These are phyloP conservation scores for Pachyseris speciosa DNA, from an alignment of 64 coral and sea anemone species.

Conservation along the genomic window DNA sequence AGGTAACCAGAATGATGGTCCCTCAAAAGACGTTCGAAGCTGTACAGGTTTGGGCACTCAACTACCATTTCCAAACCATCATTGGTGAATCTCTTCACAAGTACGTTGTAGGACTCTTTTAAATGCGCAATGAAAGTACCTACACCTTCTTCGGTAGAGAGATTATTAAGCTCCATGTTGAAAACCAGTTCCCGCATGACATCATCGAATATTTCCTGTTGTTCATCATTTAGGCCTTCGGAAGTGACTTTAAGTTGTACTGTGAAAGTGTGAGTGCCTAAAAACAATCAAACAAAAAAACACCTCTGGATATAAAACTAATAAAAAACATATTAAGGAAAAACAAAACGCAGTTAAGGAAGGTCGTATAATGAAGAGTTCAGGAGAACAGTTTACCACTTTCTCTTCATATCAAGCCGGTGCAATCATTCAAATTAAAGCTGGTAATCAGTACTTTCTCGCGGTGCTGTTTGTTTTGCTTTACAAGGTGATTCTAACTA, in stretches of 20 bases:
- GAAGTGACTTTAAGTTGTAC: background rate
- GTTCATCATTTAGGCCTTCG: background rate
- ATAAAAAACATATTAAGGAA: background rate
- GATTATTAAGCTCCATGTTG: background rate
- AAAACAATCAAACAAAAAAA: background rate
- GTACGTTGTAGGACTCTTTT: background rate
- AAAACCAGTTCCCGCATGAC: background rate
- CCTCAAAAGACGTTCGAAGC: background rate
- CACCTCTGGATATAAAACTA: background rate
- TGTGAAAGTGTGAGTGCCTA: background rate
- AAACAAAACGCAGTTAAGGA: background rate
- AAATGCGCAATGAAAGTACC: background rate
- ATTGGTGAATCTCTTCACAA: background rate
- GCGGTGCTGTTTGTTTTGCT: too few relatives aligned
- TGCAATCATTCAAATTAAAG: too few relatives aligned
- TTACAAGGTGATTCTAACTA: too few relatives aligned
- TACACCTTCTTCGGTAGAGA: background rate
- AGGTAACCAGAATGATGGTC: background rate
- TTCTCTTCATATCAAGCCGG: too few relatives aligned
- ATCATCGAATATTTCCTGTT: conserved; percentile 16
- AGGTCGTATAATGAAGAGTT: too few relatives aligned
- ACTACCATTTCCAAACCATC: background rate
- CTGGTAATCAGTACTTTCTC: too few relatives aligned
- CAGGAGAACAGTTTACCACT: too few relatives aligned
- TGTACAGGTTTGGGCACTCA: background rate